phyloP scores from a whole-genome alignment of 2,888 invertebrate genomes.

The Tipula unca region DNA sequence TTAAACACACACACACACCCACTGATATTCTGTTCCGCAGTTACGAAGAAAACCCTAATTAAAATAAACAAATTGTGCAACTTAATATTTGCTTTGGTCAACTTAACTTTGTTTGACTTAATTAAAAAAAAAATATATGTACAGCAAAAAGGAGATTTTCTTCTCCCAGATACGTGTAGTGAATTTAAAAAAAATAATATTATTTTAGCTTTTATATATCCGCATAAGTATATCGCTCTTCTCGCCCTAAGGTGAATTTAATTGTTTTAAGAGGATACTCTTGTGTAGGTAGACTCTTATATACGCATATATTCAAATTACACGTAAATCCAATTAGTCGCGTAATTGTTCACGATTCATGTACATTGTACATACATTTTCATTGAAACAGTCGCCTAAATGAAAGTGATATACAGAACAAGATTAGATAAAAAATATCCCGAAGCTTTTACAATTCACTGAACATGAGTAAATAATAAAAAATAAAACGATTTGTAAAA shows the following conservation, averaged over 20 bases:
- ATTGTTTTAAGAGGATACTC: background rate
- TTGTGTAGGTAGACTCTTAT: background rate
- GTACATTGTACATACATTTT: background rate
- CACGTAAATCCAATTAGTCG: background rate
- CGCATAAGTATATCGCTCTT: background rate
- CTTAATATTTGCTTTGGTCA: background rate
- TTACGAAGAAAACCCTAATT: background rate
- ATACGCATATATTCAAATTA: background rate
- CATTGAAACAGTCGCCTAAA: no score
- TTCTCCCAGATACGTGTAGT: background rate
- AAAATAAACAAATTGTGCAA: background rate
- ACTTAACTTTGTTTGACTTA: background rate
- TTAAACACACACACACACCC: no score
- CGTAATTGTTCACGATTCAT: background rate
- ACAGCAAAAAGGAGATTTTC: no score
- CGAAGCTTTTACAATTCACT: background rate
- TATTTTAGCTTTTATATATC: background rate
- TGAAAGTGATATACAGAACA: background rate
- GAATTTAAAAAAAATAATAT: background rate
- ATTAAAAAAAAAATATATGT: background rate
- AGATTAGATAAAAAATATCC: background rate
- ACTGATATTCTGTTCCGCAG: background rate
- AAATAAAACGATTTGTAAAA: background rate
- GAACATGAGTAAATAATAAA: background rate
- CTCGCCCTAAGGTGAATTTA: background rate